Evolutionary conservation across 2,113 vertebrate genomes (phyloP).

Genomic region (Hiodon alosoides): DNA sequence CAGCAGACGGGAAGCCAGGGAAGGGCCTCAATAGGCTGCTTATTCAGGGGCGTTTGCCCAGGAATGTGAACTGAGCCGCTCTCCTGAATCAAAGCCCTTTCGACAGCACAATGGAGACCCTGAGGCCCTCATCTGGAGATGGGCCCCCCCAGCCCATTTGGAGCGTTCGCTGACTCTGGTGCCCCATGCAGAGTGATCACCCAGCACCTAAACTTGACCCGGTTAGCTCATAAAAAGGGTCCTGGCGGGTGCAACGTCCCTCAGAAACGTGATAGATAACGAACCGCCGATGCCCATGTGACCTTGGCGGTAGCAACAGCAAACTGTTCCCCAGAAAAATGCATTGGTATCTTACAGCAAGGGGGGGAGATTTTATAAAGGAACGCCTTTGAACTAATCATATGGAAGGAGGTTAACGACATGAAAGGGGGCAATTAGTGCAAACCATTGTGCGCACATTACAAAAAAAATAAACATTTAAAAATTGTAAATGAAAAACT

Average conservation of each 20-base stretch:
- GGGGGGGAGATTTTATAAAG: not conserved
- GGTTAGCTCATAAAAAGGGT: not conserved
- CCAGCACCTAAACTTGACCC: not conserved
- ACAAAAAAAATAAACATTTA: not conserved
- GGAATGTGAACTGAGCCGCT: constrained; percentile 43
- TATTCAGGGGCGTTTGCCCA: constrained; percentile 32
- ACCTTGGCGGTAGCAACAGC: too few relatives aligned
- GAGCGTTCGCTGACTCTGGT: not conserved
- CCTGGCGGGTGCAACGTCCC: too few relatives aligned
- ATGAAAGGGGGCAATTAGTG: constrained; percentile 6
- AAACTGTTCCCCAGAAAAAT: too few relatives aligned
- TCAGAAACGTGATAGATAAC: too few relatives aligned
- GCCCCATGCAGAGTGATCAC: not conserved
- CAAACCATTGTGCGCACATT: not conserved
- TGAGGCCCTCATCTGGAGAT: not conserved
- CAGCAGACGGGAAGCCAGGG: constrained; percentile 35
- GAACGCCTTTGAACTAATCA: too few relatives aligned
- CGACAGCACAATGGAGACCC: not conserved
- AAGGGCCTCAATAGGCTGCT: constrained; percentile 37
- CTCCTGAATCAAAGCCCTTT: constrained; percentile 20
- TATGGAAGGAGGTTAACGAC: not conserved
- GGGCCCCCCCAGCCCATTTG: not conserved
- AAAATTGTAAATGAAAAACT: too few relatives aligned
- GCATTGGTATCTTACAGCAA: too few relatives aligned
- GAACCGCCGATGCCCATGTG: too few relatives aligned